Evolutionary conservation across 2,888 invertebrate genomes (phyloP), one percentile per base, ranked within the genome.

Genomic region (Leuctra nigra): DNA sequence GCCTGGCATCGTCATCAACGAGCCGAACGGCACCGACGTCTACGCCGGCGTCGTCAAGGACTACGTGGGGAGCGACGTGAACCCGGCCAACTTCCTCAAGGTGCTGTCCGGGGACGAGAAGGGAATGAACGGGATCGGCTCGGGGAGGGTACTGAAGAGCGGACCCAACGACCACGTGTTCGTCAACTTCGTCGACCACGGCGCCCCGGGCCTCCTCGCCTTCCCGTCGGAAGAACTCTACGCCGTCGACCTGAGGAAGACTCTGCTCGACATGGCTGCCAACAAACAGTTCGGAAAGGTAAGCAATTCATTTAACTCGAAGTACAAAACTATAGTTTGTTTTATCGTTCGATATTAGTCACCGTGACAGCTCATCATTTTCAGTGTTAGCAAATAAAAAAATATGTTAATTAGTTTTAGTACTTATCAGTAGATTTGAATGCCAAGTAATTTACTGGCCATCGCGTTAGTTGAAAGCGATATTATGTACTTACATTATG

Each of bases 121-220:
- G 55, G 72, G 67, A 16, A 66, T 78, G 64, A 64, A 63, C 22
- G 74, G 73, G 13, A 66, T 70, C 54, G 80, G 79, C 16, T 73
- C 73, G 58, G 77, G 77, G 24, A 73, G 74, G 68, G 74, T 75
- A 24, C 62, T 76, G 18, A 65, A 71, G 60, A 71, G 80, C 68
- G 78, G 76, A 18, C 73, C 76, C 6, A 70, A 78, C 61, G 81
- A 82, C 66, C 72, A 76, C 62, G 68, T 82, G 16, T 82, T 82
- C 68, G 73, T 82, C 46, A 78, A 78, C 68, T 81, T 80, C 70
- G 76, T 75, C 29, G 81, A 82, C 66, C 82, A 82, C 66, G 82
- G 82, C 46, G 79, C 75, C 14, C 73, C 76, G 11, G 80, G 80
- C 7, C 63, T 81, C 25, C 66, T 82, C 33, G 75, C 73, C 1